These are phyloP conservation scores for Casuarius casuarius DNA, from an alignment of 2,113 vertebrate genomes.

Conservation along the genomic window DNA sequence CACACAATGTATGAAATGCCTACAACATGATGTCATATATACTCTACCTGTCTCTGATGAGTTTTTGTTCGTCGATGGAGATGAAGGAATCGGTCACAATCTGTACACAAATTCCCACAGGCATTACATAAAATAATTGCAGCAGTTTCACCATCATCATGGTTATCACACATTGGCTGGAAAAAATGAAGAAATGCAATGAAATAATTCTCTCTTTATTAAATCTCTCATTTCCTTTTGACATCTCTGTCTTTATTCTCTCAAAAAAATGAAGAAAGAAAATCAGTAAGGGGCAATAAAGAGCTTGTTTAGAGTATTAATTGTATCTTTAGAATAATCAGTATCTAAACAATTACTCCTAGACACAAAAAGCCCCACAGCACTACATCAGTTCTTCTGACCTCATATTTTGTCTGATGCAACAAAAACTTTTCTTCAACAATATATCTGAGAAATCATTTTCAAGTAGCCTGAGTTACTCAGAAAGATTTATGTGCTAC, in stretches of 20 bases:
- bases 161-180: constrained; percentile 99
- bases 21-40: rapidly evolving
- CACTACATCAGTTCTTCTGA: neutral
- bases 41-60: constrained; percentile 94
- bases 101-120: constrained; percentile 97
- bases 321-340: neutral
- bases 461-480: neutral
- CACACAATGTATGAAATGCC: neutral
- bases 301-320: neutral
- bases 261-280: neutral
- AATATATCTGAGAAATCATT: neutral
- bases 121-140: constrained; percentile 97
- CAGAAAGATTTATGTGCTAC: neutral
- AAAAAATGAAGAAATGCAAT: neutral
- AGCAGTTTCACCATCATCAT: constrained; percentile 97
- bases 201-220: neutral
- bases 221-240: neutral
- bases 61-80: constrained; percentile 97
- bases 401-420: rapidly evolving
- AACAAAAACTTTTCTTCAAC: neutral
- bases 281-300: neutral
- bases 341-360: neutral
- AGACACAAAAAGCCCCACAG: neutral
- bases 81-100: constrained; percentile 97
- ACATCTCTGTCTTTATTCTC: neutral